phyloP scores from a whole-genome alignment of 1,140 invertebrate species.

The Steinernema feltiae region DNA sequence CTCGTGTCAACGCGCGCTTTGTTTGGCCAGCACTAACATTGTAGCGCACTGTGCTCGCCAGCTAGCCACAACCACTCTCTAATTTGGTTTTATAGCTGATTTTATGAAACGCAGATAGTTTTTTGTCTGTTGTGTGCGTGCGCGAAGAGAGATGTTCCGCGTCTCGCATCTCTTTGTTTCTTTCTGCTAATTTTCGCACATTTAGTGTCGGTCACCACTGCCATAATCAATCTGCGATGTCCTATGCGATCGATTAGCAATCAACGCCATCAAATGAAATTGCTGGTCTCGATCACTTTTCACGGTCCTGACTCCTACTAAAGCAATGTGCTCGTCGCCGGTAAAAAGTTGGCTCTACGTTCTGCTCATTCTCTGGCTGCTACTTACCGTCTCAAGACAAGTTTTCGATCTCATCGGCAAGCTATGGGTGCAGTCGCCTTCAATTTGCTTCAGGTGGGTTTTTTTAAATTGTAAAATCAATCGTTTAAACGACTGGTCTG shows the following conservation, averaged over 20 bases:
- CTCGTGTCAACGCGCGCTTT: not conserved
- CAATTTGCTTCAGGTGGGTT: constrained; percentile 2
- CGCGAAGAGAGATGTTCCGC: not conserved
- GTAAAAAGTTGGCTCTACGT: not conserved
- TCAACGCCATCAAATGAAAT: not conserved
- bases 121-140: not conserved
- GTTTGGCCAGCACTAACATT: constrained; percentile 8
- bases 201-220: not conserved
- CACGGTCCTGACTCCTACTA: not conserved
- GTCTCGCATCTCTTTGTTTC: not conserved
- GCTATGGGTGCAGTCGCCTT: not conserved
- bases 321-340: not conserved
- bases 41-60: not conserved
- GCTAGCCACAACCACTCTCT: not conserved
- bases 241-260: constrained; percentile 9
- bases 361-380: not conserved
- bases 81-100: not conserved
- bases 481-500: not conserved
- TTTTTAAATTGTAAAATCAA: not conserved
- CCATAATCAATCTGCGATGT: not conserved
- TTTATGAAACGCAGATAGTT: not conserved
- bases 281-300: not conserved
- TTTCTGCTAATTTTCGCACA: constrained; percentile 11
- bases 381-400: not conserved
- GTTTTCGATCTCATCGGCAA: constrained; percentile 7